phyloP scores from a whole-genome alignment of 2,888 invertebrate genomes.

The Oscheius myriophilus region DNA sequence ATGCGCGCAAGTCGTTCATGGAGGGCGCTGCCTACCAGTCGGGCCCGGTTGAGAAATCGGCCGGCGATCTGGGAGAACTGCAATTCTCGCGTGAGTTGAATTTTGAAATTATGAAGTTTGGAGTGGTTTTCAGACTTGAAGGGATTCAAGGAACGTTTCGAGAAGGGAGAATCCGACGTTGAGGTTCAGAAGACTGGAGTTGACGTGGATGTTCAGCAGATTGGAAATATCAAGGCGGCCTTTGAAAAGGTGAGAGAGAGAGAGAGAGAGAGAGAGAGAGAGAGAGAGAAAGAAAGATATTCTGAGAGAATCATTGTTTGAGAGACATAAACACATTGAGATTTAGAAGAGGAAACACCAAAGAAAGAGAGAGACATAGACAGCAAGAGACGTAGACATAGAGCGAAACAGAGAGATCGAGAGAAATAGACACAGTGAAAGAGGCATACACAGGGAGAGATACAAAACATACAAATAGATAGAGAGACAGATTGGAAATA shows the following conservation, averaged over 20 bases:
- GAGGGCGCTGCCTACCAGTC: slow-evolving; percentile 66
- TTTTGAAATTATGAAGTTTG: no score
- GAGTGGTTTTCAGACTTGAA: slow-evolving; percentile 60
- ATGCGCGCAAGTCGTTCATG: slow-evolving; percentile 67
- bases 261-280: slow-evolving; percentile 18
- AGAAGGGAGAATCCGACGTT: slow-evolving; percentile 55
- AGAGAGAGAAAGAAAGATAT: slow-evolving; percentile 16
- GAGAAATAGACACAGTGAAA: no score
- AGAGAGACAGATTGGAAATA: slow-evolving; percentile 64
- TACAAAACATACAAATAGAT: no score
- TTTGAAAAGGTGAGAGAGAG: slow-evolving; percentile 61
- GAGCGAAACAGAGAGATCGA: not conserved
- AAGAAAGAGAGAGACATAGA: slow-evolving; percentile 17
- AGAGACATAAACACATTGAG: not conserved
- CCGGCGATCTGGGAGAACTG: slow-evolving; percentile 64
- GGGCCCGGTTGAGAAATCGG: slow-evolving; percentile 58
- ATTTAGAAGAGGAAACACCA: no score
- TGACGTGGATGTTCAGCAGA: slow-evolving; percentile 58
- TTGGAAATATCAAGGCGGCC: slow-evolving; percentile 67
- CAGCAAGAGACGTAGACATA: slow-evolving; percentile 8
- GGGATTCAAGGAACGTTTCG: slow-evolving; percentile 69
- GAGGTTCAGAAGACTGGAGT: slow-evolving; percentile 59
- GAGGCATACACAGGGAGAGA: not conserved
- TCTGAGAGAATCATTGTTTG: not conserved
- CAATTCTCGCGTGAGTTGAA: slow-evolving; percentile 57